A percentile compares a stretch with the other conserved stretches of the same genome.
These are phyloP conservation scores for Kryptopterus vitreolus DNA, from an alignment of 2,797 vertebrate species.

Conservation along the genomic window DNA sequence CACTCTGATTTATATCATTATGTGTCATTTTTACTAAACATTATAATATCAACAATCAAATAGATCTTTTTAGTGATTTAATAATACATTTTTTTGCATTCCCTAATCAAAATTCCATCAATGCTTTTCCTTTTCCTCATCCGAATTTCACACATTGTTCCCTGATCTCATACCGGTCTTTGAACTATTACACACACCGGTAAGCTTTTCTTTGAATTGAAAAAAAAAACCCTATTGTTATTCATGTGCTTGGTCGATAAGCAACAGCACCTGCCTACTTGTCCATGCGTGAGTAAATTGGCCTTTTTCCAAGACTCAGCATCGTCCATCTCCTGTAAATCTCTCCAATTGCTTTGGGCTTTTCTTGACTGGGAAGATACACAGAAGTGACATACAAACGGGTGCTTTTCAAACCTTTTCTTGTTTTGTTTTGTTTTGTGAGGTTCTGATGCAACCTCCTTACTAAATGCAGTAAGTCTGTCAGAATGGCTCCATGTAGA, in stretches of 20 bases:
- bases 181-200: conserved; percentile 20
- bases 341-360: neutral
- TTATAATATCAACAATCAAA: neutral
- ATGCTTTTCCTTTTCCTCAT: conserved; percentile 8
- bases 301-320: conserved; percentile 30
- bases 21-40: neutral
- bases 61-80: neutral
- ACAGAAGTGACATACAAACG: neutral
- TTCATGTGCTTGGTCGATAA: conserved; percentile 49
- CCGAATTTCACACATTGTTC: conserved; percentile 9
- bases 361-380: conserved; percentile 13
- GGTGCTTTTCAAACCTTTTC: neutral
- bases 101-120: neutral
- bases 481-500: neutral
- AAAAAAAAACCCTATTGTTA: conserved; percentile 41
- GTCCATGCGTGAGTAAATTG: conserved; percentile 38
- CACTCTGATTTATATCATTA: neutral
- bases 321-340: neutral
- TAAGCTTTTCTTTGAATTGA: neutral
- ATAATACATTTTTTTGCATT: neutral
- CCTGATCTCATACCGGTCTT: conserved; percentile 15
- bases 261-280: conserved; percentile 41
- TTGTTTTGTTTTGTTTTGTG: neutral
- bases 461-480: conserved; percentile 3
- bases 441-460: neutral